Evolutionary conservation across 2,113 vertebrate genomes (phyloP), one percentile per base, ranked within the genome.

Genomic region (Hystrix brachyura): DNA sequence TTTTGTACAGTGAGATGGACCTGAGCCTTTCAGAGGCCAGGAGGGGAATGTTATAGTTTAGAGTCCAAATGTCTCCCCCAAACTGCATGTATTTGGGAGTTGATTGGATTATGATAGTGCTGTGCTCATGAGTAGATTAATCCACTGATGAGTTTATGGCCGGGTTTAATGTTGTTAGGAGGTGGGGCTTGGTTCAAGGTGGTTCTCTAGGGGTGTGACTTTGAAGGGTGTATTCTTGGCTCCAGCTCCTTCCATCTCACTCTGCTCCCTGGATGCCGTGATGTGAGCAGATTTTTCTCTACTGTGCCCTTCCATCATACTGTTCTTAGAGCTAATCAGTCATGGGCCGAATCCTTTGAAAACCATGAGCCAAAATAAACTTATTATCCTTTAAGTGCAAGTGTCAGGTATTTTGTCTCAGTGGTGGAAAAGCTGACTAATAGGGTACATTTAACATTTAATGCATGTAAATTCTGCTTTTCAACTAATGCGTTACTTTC

Each of bases 401-500:
- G 21, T 76, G 46, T 48, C 12, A 46, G 38, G 25, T 48, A 48
- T 48, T 76, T 76, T 76, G 72, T 48, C 43, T 8, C 46, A 46
- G 23, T 25, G 23, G 5, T 76, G 25, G 25, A 46, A 76, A 46
- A 48, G 43, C 72, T 74, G 43, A 74, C 71, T 76, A 48, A 29
- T 76, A 48, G 71, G 48, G 21, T 3, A 74, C 57, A 38, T 86
- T 72, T 89, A 43, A 38, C n/a, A 43, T 86, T 64, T 85, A 64
- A 72, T 90, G 87, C 53, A 71, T 80, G 38, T 76, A 87, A 78
- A 72, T 87, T 74, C 34, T 87, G 15, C 34, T 83, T 64, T 94
- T 76, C 67, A 90, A 18, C 7, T 89, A 53, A 29, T 19, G 34
- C 38, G 4, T 67, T 92, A 32, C 81, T 93, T 93, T 86, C 51